phyloP scores from a whole-genome alignment of 1,140 invertebrate species.

The Choristoneura fumiferana region DNA sequence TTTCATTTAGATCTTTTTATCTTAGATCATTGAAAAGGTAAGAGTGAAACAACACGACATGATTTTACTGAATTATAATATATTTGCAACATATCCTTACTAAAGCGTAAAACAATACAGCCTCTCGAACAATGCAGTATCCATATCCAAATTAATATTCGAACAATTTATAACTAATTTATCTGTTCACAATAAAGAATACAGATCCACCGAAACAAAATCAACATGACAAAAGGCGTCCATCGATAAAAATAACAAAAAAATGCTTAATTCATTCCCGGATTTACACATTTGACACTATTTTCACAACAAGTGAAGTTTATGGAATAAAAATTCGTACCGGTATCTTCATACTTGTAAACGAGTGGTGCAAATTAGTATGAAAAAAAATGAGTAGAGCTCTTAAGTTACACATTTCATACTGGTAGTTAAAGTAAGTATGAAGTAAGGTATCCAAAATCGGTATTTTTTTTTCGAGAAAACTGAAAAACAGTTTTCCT shows the following conservation, averaged over 20 bases:
- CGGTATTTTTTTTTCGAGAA: no score
- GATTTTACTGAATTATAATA: conserved; percentile 57
- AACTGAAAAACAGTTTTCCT: no score
- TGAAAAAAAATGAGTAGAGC: no score
- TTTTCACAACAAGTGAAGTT: no score
- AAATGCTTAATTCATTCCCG: neutral
- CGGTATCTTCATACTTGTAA: no score
- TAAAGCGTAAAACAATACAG: conserved; percentile 57
- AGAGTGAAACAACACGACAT: conserved; percentile 34
- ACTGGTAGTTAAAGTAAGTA: no score
- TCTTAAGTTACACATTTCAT: no score
- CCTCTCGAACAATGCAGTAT: conserved; percentile 29
- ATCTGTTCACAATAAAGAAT: neutral
- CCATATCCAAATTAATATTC: conserved; percentile 18
- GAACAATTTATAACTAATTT: conserved; percentile 1
- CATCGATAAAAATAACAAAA: conserved; percentile 1
- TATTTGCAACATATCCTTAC: conserved; percentile 56
- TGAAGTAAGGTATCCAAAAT: no score
- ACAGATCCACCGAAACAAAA: conserved; percentile 10
- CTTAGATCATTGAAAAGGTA: no score
- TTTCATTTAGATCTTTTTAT: no score
- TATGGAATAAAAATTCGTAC: no score
- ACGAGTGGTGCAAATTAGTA: no score
- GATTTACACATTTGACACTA: neutral
- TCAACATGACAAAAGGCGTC: neutral